Conservation (phyloP, 2,113 vertebrate species). For the Aramus guarauna region DNA sequence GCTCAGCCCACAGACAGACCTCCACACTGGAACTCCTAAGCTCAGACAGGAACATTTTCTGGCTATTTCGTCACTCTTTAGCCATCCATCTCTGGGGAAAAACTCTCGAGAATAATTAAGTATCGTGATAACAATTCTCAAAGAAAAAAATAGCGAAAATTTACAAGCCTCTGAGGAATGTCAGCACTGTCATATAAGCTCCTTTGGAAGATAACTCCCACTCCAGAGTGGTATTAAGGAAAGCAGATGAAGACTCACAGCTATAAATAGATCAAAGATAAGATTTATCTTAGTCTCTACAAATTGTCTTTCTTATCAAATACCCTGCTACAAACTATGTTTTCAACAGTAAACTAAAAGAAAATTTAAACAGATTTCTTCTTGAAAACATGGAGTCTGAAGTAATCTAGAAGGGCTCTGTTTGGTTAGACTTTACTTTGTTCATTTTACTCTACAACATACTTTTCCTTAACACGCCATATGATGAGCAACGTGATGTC, state of each 20-base stretch:
- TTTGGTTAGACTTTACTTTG: background rate
- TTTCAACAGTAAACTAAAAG: background rate
- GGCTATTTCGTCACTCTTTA: background rate
- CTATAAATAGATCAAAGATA: constrained; percentile 30
- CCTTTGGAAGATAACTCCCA: constrained; percentile 27
- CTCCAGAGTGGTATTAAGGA: background rate
- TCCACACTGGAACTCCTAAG: background rate
- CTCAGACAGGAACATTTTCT: background rate
- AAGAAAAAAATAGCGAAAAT: background rate
- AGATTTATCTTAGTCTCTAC: background rate
- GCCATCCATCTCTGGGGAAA: background rate
- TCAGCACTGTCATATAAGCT: background rate
- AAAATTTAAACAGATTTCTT: background rate
- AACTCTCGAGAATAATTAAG: background rate
- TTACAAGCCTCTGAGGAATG: background rate
- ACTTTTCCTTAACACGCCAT: background rate
- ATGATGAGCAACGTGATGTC: rapidly evolving
- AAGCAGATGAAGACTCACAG: constrained; percentile 28
- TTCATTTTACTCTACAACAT: background rate
- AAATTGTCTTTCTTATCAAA: background rate
- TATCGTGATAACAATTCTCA: background rate
- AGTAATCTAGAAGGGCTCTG: background rate
- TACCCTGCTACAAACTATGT: background rate
- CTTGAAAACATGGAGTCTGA: background rate
- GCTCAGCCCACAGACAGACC: background rate